Percentiles rank a stretch among this genome's conserved stretches.
Evolutionary conservation across 2,113 vertebrate genomes (phyloP).

Genomic region (Hyperopisus bebe): DNA sequence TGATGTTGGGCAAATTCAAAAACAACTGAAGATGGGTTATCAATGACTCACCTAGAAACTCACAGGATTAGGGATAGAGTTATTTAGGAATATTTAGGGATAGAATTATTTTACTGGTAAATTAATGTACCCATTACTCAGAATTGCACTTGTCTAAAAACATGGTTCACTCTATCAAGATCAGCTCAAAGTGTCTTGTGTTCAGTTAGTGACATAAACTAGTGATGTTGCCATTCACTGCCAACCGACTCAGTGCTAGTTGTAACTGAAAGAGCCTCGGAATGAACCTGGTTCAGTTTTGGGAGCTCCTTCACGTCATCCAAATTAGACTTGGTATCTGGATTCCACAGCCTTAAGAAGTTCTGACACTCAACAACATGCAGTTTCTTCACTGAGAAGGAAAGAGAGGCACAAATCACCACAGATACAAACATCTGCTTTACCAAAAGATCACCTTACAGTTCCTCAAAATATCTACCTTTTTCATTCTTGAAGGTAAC

Average conservation of each 20-base stretch:
- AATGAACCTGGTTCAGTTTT: conserved; percentile 81
- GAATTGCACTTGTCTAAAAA: not conserved
- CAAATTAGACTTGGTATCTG: conserved; percentile 75
- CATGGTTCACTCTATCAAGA: not conserved
- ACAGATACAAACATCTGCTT: not conserved
- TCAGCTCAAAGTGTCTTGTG: not conserved
- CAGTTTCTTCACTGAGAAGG: conserved; percentile 74
- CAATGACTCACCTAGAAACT: not conserved
- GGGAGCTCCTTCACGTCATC: conserved; percentile 81
- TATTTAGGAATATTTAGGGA: not conserved
- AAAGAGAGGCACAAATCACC: conserved; percentile 2
- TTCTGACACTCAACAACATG: conserved; percentile 80
- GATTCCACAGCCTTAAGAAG: conserved; percentile 85
- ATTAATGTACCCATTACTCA: not conserved
- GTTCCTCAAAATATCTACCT: conserved; percentile 56
- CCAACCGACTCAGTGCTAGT: not conserved
- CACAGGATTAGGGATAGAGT: not conserved
- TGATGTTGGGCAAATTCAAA: not conserved
- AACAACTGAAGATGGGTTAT: not conserved
- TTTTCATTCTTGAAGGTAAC: conserved; percentile 86
- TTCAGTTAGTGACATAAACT: not conserved
- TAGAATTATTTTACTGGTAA: not conserved
- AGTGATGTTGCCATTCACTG: not conserved
- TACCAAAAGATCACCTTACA: not conserved
- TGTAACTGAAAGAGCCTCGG: not conserved